Conservation (phyloP, 2,888 invertebrate genomes). For the Clostera curtula region DNA sequence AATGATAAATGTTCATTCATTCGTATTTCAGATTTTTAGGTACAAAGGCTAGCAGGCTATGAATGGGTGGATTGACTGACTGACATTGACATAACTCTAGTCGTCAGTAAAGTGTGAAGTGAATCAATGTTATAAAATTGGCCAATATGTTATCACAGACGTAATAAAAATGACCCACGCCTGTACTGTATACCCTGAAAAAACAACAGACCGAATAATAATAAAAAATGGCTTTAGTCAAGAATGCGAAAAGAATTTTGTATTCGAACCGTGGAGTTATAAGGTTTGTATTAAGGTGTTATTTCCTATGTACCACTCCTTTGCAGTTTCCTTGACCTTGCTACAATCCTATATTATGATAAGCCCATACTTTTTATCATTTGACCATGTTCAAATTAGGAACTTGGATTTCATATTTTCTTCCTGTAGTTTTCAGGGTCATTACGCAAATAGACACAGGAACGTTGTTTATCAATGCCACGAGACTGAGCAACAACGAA, state of each 20-base stretch:
- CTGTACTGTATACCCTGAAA: not conserved
- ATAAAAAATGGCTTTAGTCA: conserved; percentile 37
- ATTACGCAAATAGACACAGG: conserved; percentile 58
- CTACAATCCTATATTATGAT: too few relatives aligned
- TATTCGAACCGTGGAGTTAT: conserved; percentile 27
- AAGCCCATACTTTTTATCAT: too few relatives aligned
- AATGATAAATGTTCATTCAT: too few relatives aligned
- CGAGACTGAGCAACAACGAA: conserved; percentile 34
- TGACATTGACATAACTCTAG: too few relatives aligned
- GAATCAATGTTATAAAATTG: too few relatives aligned
- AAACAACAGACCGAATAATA: not conserved
- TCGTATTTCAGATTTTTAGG: too few relatives aligned
- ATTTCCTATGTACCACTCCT: not conserved
- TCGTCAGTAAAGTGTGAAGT: too few relatives aligned
- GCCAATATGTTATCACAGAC: too few relatives aligned
- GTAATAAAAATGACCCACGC: not conserved
- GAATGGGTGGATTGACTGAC: too few relatives aligned
- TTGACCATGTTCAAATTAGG: not conserved
- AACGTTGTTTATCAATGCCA: conserved; percentile 49
- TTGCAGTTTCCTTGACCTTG: too few relatives aligned
- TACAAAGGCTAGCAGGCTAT: too few relatives aligned
- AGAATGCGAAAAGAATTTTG: conserved; percentile 29
- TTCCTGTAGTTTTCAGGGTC: conserved; percentile 68
- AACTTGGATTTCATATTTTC: conserved; percentile 5
- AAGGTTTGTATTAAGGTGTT: conserved; percentile 26